Evolutionary conservation across 2,888 invertebrate genomes (phyloP), one percentile per base, ranked within the genome.

Genomic region (Hipparchia semele): DNA sequence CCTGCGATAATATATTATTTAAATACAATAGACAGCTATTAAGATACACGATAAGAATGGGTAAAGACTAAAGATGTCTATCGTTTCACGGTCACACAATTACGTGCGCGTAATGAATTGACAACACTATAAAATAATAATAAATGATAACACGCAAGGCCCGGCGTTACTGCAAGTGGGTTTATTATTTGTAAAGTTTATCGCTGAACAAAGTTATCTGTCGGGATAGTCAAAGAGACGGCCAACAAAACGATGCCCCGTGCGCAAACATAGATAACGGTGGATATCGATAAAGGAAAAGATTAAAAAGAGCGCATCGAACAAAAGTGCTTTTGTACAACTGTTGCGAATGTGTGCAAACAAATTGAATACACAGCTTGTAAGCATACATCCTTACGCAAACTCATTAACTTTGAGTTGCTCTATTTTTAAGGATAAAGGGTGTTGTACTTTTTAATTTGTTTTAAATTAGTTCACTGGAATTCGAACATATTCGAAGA

Each of bases 221-320:
- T 81, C 86, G 86, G 85, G 72, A 76, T 75, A 76, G 76, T 82
- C 83, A 84, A 86, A 85, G 84, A 78, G 71, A 62, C 59, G 58
- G 53, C 53, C 64, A 73, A 69, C 61, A 80, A 81, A 74, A 61
- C 53, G 39, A 58, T 67, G 77, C 78, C 78, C 79, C 80, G 79
- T 80, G 78, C 75, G 78, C 80, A 84, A 81, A 84, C 83, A 82
- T 76, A 62, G 83, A 86, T 84, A 84, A 79, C 33, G 65, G 0
- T 33, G 53, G 76, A 60, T 80, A 78, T 79, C 79, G 77, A 78
- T 76, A 77, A 75, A 74, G 71, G 64, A 72, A 77, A 72, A 59
- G 64, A 73, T 70, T 75, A 75, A 77, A 72, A 75, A 75, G 72
- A 49, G 45, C 51, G 9, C 53, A 54, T 39, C 23, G 46, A 67